Conservation (phyloP, 1,140 invertebrate species). For the Eciton burchellii region DNA sequence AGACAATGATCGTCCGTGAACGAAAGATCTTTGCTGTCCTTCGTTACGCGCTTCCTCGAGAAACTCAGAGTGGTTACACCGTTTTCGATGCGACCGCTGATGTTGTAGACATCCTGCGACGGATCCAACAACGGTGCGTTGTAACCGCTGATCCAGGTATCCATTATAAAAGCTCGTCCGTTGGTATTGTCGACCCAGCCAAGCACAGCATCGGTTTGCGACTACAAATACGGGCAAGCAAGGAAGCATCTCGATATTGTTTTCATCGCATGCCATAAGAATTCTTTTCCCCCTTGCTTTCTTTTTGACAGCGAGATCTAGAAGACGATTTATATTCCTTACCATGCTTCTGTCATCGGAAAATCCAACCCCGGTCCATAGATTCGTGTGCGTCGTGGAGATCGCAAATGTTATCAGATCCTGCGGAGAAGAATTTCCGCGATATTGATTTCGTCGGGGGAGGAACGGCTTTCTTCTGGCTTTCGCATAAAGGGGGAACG, state of each 20-base stretch:
- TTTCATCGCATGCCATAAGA: too few relatives aligned
- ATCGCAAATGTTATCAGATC: slow-evolving; percentile 95
- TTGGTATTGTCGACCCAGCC: slow-evolving; percentile 93
- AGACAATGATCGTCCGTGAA: slow-evolving; percentile 94
- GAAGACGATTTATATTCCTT: slow-evolving; percentile 59
- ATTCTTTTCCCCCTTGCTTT: too few relatives aligned
- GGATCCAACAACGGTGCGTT: slow-evolving; percentile 91
- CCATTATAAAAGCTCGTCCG: slow-evolving; percentile 93
- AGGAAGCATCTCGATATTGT: neutral
- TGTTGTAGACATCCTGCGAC: slow-evolving; percentile 91
- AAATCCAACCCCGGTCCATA: slow-evolving; percentile 98
- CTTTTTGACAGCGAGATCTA: neutral
- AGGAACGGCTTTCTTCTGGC: neutral
- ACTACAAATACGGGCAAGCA: slow-evolving; percentile 83
- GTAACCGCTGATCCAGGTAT: slow-evolving; percentile 94
- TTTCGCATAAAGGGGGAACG: neutral
- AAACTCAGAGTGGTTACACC: slow-evolving; percentile 93
- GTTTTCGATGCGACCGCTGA: slow-evolving; percentile 89
- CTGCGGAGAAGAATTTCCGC: slow-evolving; percentile 76
- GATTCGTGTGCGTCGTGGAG: slow-evolving; percentile 91
- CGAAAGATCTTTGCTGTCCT: slow-evolving; percentile 91
- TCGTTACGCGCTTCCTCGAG: slow-evolving; percentile 91
- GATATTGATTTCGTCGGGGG: slow-evolving; percentile 27
- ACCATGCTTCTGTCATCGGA: slow-evolving; percentile 95
- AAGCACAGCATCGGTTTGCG: slow-evolving; percentile 93